Evolutionary conservation across 2,113 vertebrate genomes (phyloP), one percentile per base, ranked within the genome.

Genomic region (Hiodon alosoides): DNA sequence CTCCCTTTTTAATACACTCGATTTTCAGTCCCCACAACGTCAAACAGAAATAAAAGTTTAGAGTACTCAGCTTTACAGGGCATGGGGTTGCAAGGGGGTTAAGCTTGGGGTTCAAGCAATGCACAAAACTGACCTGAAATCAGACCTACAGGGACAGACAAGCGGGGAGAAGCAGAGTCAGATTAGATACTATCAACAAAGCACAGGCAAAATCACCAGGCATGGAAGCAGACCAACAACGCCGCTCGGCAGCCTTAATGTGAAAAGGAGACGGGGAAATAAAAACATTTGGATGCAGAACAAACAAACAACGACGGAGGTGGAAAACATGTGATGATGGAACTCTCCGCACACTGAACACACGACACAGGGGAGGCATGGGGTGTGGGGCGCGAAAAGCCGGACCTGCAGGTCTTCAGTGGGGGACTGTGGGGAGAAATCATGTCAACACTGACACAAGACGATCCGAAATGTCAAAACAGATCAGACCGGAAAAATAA

Each of bases 61-160:
- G 71, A 80, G 75, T 82, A 78, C 82, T 85, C 81, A 84, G 81
- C 82, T 84, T 83, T 75, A 81, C 71, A 57, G 79, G 76, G 78
- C 67, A 82, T 58, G n/a, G 50, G 55, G 58, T 71, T 54, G 58
- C 58, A 57, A 58, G 58, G 72, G 72, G 59, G 75, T 31, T 31
- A 69, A 69, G 71, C 46, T 55, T 76, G 76, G 76, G 71, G 71
- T 68, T 76, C 81, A 84, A 79, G 76, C 76, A 84, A 84, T 77
- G 77, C 79, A 79, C 79, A 76, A 82, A 81, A 83, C 76, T 86
- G 79, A 86, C 81, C 83, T 84, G 81, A 86, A 83, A 79, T 83
- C 83, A 83, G 83, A 86, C 83, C 81, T 83, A 81, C 73, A 79
- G 79, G 80, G 74, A 82, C 69, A 79, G 78, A 83, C 77, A 82